Conservation (phyloP, 2,888 invertebrate species). For the Dryococelus australis region DNA sequence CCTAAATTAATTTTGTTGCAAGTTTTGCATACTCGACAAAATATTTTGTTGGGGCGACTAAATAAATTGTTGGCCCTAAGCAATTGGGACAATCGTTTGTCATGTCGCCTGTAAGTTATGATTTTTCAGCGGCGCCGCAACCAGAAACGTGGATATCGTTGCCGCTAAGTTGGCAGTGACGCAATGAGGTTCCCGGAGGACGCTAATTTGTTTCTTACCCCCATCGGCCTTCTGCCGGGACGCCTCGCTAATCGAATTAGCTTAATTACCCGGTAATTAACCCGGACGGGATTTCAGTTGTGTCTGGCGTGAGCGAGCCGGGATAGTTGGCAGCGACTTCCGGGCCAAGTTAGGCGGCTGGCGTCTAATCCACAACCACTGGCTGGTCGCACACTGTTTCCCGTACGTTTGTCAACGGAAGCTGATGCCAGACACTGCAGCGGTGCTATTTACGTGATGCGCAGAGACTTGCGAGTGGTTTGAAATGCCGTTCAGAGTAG, state of each 20-base stretch:
- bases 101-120: no score
- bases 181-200: background rate
- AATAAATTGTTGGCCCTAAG: no score
- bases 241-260: background rate
- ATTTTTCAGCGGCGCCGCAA: no score
- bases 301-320: background rate
- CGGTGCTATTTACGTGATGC: no score
- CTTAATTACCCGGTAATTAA: slow-evolving; percentile 10
- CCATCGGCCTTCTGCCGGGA: background rate
- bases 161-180: background rate
- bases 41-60: no score
- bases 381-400: background rate
- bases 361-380: background rate
- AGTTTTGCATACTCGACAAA: no score
- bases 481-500: no score
- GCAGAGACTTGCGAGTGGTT: no score
- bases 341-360: background rate
- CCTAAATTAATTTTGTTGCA: no score
- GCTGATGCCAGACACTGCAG: no score
- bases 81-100: no score
- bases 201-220: background rate
- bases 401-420: no score
- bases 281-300: background rate
- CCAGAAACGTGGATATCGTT: background rate
- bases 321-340: background rate